Conservation (phyloP, 1,140 invertebrate genomes). For the Varroa destructor region DNA sequence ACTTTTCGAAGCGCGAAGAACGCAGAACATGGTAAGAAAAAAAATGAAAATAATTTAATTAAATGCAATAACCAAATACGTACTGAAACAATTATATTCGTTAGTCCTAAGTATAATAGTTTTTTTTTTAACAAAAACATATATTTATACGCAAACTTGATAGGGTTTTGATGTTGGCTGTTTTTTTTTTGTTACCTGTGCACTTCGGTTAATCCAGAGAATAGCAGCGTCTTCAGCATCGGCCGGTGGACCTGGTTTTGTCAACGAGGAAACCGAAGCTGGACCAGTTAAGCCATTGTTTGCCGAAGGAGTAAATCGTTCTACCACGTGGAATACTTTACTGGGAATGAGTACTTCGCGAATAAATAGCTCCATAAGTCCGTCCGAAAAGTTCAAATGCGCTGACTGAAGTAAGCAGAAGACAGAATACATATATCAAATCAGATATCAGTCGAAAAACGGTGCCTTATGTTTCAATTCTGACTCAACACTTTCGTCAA, state of each 20-base stretch:
- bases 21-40: no score
- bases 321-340: constrained; percentile 1
- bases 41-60: no score
- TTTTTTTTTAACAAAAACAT: no score
- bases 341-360: constrained; percentile 15
- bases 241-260: neutral
- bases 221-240: constrained; percentile 1
- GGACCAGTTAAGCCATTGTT: neutral
- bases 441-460: no score
- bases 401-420: constrained; percentile 1
- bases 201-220: constrained; percentile 24
- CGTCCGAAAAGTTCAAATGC: constrained; percentile 24
- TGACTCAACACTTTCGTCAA: no score
- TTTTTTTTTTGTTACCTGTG: neutral
- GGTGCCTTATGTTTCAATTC: no score
- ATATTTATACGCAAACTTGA: no score
- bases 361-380: constrained; percentile 17
- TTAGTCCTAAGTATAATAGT: no score
- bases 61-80: no score
- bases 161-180: no score
- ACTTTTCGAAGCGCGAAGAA: no score
- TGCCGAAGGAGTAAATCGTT: neutral
- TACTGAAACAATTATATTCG: no score
- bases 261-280: neutral
- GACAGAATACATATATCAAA: neutral